phyloP scores from a whole-genome alignment of 2,113 vertebrate genomes.

The Rhinolophus sinicus region DNA sequence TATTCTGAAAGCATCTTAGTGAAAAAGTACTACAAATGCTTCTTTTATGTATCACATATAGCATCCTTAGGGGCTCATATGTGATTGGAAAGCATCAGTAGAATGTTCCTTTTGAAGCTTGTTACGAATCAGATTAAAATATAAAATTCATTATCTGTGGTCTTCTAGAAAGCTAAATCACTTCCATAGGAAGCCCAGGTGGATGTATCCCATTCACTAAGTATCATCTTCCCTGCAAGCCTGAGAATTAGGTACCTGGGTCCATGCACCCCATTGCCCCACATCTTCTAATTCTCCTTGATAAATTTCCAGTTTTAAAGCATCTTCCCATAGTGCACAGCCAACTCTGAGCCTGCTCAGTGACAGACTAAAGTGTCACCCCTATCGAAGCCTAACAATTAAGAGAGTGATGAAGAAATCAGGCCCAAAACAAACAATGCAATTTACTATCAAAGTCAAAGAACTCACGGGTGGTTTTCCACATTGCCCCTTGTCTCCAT shows the following conservation, averaged over 20 bases:
- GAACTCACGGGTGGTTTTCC: not conserved
- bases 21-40: not conserved
- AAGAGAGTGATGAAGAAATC: not conserved
- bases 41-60: not conserved
- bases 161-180: not conserved
- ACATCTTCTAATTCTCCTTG: not conserved
- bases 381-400: not conserved
- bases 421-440: not conserved
- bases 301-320: not conserved
- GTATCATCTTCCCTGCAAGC: not conserved
- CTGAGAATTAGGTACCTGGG: not conserved
- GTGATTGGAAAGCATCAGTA: not conserved
- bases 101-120: not conserved
- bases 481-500: not conserved
- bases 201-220: not conserved
- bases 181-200: not conserved
- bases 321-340: not conserved
- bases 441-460: not conserved
- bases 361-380: not conserved
- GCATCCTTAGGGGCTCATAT: not conserved
- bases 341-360: not conserved
- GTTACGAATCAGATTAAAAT: not conserved
- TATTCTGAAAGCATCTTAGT: constrained; percentile 18
- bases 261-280: rapidly evolving
- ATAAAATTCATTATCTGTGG: not conserved